These are phyloP conservation scores for Vombatus ursinus DNA, from an alignment of 2,113 vertebrate species.

Conservation along the genomic window DNA sequence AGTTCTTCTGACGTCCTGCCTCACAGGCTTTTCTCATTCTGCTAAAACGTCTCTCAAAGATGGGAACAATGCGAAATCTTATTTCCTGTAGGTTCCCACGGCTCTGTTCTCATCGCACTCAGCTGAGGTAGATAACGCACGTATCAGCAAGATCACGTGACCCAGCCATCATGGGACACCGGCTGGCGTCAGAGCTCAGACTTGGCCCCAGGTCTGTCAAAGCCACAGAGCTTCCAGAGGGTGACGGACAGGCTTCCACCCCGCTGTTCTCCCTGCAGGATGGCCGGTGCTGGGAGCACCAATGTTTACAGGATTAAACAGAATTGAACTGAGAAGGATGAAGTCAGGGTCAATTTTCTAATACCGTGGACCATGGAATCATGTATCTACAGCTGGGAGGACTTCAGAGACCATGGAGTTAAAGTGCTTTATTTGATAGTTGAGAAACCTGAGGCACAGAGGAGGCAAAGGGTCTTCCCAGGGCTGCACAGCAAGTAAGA, in stretches of 20 bases:
- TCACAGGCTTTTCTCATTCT: too few species aligned
- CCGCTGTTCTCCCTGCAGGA: background rate
- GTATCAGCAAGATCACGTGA: too few species aligned
- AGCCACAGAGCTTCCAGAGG: background rate
- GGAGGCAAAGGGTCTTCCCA: background rate
- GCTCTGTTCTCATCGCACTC: too few species aligned
- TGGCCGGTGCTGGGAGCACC: background rate
- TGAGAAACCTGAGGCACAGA: background rate
- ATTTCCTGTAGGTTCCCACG: too few species aligned
- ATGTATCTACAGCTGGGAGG: background rate
- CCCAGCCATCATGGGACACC: background rate
- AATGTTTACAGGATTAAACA: background rate
- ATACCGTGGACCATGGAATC: background rate
- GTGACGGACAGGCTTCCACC: background rate
- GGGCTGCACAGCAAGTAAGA: background rate
- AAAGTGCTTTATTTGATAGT: background rate
- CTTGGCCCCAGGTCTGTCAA: background rate
- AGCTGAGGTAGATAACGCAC: too few species aligned
- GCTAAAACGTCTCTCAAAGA: too few species aligned
- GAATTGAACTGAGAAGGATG: background rate
- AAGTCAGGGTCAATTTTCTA: background rate
- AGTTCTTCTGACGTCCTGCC: too few species aligned
- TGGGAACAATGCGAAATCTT: too few species aligned
- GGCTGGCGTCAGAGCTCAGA: background rate
- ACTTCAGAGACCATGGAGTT: background rate